Evolutionary conservation across 2,113 vertebrate species (phyloP).

Genomic region (Aspidoscelis tigris): DNA sequence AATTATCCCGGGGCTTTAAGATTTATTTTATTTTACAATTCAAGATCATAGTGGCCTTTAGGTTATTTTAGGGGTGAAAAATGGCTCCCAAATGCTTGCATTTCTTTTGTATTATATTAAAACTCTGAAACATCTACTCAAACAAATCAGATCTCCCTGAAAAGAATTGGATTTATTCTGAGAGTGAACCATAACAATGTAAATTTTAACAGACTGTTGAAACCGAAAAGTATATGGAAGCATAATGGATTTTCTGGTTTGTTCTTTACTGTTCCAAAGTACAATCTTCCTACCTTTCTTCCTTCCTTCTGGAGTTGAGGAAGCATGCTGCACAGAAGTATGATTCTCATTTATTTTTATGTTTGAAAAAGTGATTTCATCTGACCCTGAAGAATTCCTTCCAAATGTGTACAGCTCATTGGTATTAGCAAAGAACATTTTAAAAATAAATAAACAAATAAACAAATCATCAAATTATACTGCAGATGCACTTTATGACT

Average conservation of each 20-base stretch:
- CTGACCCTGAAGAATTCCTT: neutral
- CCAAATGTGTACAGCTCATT: neutral
- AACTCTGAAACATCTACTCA: constrained; percentile 13
- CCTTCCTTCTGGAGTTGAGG: constrained; percentile 26
- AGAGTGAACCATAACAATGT: constrained; percentile 46
- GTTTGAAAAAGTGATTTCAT: neutral
- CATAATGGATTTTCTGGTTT: constrained; percentile 34
- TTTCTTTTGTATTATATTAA: constrained; percentile 42
- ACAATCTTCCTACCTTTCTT: neutral
- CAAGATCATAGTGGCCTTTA: constrained; percentile 11
- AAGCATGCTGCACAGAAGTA: constrained; percentile 13
- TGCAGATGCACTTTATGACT: constrained; percentile 7
- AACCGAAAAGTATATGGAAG: constrained; percentile 16
- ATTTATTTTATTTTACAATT: constrained; percentile 65
- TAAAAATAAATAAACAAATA: neutral
- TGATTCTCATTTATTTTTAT: constrained; percentile 15
- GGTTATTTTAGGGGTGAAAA: constrained; percentile 60
- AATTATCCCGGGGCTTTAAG: constrained; percentile 56
- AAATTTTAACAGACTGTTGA: constrained; percentile 40
- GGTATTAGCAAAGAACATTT: neutral
- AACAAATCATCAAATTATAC: neutral
- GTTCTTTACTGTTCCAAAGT: constrained; percentile 19
- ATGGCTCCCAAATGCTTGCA: constrained; percentile 44
- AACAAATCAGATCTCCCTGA: constrained; percentile 36
- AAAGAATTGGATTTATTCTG: constrained; percentile 43